phyloP scores from a whole-genome alignment of 2,113 vertebrate species.

The Erpornis zantholeuca region DNA sequence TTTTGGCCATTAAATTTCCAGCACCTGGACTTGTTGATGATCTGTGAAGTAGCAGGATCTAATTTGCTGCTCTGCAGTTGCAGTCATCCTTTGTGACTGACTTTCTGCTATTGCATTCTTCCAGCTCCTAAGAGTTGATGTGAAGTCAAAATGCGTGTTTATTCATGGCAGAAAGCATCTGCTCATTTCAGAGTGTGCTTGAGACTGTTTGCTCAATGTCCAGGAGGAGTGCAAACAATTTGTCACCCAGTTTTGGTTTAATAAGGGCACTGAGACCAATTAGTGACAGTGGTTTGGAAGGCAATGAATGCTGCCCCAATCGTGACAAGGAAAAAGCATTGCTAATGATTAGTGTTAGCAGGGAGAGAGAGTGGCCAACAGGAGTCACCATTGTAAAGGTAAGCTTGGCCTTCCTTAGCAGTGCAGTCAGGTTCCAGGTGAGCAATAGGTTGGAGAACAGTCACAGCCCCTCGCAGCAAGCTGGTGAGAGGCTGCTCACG shows the following conservation, averaged over 20 bases:
- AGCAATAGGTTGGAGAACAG: background rate
- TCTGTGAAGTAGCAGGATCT: background rate
- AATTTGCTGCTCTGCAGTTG: background rate
- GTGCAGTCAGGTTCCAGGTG: conserved; percentile 14
- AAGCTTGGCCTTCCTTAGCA: background rate
- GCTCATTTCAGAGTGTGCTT: background rate
- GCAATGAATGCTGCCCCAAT: background rate
- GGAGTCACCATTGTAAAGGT: conserved; percentile 54
- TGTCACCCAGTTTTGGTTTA: background rate
- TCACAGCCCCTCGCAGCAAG: background rate
- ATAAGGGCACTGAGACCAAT: background rate
- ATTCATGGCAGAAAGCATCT: background rate
- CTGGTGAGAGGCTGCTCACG: background rate
- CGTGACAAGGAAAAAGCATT: background rate
- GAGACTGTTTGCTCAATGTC: background rate
- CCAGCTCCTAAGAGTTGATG: background rate
- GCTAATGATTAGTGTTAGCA: background rate
- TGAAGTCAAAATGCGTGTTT: background rate
- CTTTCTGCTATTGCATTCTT: background rate
- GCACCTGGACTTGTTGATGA: background rate
- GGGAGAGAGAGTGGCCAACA: background rate
- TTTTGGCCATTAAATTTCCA: background rate
- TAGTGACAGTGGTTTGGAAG: background rate
- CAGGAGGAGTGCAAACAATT: background rate
- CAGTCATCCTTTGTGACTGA: background rate